A percentile compares a stretch with the other conserved stretches of the same genome.
Evolutionary conservation across 2,113 vertebrate species (phyloP).

Genomic region (Pungitius pungitius): DNA sequence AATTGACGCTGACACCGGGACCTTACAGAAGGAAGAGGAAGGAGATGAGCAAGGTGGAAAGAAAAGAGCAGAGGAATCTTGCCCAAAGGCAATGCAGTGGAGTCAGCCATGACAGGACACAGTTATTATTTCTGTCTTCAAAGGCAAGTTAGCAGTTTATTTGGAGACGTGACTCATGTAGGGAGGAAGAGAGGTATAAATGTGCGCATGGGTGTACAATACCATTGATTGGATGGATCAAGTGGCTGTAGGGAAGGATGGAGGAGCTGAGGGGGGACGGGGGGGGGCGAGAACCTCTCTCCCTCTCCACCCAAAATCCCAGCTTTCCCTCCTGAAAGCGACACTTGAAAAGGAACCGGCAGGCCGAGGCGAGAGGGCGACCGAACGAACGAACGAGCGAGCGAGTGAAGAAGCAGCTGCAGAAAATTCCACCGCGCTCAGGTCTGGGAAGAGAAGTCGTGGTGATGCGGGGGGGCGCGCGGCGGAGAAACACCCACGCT

Average conservation of each 20-base stretch:
- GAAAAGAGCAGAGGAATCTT: not conserved
- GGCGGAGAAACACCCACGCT: slow-evolving; percentile 21
- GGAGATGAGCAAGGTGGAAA: not conserved
- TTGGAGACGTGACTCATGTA: not conserved
- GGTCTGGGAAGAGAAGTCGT: slow-evolving; percentile 7
- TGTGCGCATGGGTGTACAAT: not conserved
- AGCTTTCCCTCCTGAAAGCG: slow-evolving; percentile 10
- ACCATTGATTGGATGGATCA: not conserved
- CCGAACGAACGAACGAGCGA: slow-evolving; percentile 10
- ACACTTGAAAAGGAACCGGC: slow-evolving; percentile 13
- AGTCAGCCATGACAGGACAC: not conserved
- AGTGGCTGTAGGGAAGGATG: not conserved
- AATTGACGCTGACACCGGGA: slow-evolving; percentile 37
- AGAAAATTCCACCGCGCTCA: slow-evolving; percentile 16
- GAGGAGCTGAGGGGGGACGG: slow-evolving; percentile 1
- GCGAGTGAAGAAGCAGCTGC: not conserved
- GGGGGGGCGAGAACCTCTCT: not conserved
- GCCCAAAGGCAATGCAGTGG: slow-evolving; percentile 1
- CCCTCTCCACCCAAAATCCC: slow-evolving; percentile 14
- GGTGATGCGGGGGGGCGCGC: not conserved
- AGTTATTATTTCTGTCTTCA: slow-evolving; percentile 10
- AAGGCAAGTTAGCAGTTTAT: not conserved
- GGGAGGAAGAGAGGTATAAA: not conserved
- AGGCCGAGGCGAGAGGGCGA: not conserved
- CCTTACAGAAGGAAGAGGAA: not conserved